Evolutionary conservation across 2,113 vertebrate genomes (phyloP), one percentile per base, ranked within the genome.

Genomic region (Circaetus cinerascens): DNA sequence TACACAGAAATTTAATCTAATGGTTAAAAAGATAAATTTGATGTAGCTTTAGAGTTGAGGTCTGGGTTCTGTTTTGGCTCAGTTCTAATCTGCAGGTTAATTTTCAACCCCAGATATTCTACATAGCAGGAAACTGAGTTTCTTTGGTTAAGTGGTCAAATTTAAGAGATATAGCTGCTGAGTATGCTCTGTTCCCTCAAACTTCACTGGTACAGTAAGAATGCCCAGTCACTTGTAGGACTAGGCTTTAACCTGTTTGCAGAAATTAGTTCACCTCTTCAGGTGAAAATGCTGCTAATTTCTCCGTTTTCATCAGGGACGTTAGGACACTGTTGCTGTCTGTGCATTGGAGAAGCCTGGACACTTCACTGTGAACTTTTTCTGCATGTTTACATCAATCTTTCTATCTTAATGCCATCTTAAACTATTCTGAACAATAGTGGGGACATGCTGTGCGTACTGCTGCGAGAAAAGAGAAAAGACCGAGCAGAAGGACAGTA

Each of bases 401-500:
- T 71, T 97, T 56, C 94, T 85, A 75, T 86, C 86, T 95, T 79
- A 94, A 97, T 88, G 88, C 86, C 94, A 93, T 97, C 96, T 97
- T 91, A 97, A 97, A 96, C 60, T 89, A 86, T 55, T 86, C 89
- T 71, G 62, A 97, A 96, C 93, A 96, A 94, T 50, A 17, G 91
- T 73, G 64, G 84, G 78, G 74, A 90, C 96, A 95, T 76, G 96
- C 97, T 98, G 97, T 66, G 97, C 69, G 6, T 20, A 66, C 84
- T 85, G 21, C 84, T 82, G 90, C 2, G 79, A 96, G 83, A 73
- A 75, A 81, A 91, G 86, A 97, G 95, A 87, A 90, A 92, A 96
- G 93, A 97, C 97, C 74, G 96, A 96, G 92, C 53, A 66, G 69
- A 93, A 96, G 92, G 97, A 97, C 94, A 96, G 97, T 93, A 98